Base-by-base conservation (phyloP, 2,888 invertebrate genomes). In the Scaptodrosophila latifasciaeformis region DNA sequence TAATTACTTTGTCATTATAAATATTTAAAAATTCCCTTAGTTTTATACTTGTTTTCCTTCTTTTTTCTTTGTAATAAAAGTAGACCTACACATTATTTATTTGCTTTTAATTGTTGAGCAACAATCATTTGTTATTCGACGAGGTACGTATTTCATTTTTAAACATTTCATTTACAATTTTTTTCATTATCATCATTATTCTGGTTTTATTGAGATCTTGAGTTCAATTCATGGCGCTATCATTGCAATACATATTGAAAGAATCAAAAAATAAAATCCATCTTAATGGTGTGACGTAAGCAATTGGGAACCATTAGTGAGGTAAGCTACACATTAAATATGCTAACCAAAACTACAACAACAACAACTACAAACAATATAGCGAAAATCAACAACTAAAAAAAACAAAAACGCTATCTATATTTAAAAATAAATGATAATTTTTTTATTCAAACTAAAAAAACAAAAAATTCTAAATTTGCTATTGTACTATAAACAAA, bases 261-360 rank as follows among this genome's bases (percentile, higher is more conserved):
- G 58, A 78, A 62, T 62, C 55, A 59, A 70, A n/a, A n/a, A 64
- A 59, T 57, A 62, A 67, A 81, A 67, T 68, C 67, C 81, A 84
- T 82, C 82, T 82, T 59, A 84, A 85, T 86, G 86, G 86, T 86
- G 85, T 86, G 86, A 82, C 68, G 83, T 75, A 84, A 85, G 86
- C 86, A 86, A 85, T 85, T 85, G 85, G 86, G 86, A 86, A 85
- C 85, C 85, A 86, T 85, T 86, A 86, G 86, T 84, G 80, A 86
- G 86, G 86, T 86, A 84, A 86, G 86, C 86, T 86, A 86, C 86
- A 86, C 86, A 84, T 83, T 85, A 85, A 84, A 84, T 83, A 84
- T 82, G 70, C 77, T 65, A 76, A 58, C 37, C 55, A 27, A 42
- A 21, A 43, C 18, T 12, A 29, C 35, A 49, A 52, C 7, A 46